Percentiles rank a stretch among this genome's conserved stretches.
phyloP scores from a whole-genome alignment of 2,797 vertebrate genomes.

The Tangara arthus region DNA sequence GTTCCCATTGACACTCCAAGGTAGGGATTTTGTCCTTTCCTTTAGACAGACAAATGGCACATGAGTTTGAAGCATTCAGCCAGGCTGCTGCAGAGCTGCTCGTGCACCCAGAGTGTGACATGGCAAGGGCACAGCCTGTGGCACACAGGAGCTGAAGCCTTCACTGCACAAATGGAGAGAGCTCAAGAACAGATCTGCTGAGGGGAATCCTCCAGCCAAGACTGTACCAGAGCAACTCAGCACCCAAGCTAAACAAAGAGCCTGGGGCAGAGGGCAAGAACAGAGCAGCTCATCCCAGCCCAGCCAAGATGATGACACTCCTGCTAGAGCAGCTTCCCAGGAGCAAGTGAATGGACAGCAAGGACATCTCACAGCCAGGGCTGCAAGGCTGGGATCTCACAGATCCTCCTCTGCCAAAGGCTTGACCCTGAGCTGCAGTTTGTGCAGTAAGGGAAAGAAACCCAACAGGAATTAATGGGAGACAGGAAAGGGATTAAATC shows the following conservation, averaged over 20 bases:
- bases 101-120: fast-evolving
- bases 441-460: slow-evolving; percentile 1
- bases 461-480: not conserved
- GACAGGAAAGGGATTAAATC: slow-evolving; percentile 26
- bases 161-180: not conserved
- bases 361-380: not conserved
- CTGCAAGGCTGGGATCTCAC: not conserved
- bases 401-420: not conserved
- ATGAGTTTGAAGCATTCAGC: not conserved
- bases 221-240: not conserved
- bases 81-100: not conserved
- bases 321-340: not conserved
- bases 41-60: not conserved
- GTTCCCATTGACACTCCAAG: not conserved
- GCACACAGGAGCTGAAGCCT: not conserved
- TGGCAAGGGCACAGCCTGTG: not conserved
- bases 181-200: not conserved
- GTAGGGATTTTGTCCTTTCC: not conserved
- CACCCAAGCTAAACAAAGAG: slow-evolving; percentile 23
- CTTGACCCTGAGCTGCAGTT: not conserved
- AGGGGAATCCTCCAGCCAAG: not conserved
- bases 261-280: not conserved
- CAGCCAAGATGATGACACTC: not conserved
- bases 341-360: not conserved
- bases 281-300: not conserved